Base-by-base conservation (phyloP, 2,888 invertebrate species). In the Coleophora deauratella region DNA sequence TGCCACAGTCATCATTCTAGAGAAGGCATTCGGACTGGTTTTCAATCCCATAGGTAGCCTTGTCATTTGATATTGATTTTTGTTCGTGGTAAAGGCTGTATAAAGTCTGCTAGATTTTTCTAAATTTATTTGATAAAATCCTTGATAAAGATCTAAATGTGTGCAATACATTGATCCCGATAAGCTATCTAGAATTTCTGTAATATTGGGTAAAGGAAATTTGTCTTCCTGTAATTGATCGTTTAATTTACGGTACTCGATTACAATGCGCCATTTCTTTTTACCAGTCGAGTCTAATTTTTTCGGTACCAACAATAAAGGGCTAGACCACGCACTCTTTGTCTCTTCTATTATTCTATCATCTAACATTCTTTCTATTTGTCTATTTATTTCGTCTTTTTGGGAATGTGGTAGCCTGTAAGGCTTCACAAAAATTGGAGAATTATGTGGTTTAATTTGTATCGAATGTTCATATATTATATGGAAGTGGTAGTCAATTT, bases 1-100 rank as follows among this genome's bases (percentile, higher is more conserved):
- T 9, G 43, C 43, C 2, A 46, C 31, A 2, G 40, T 35, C 46
- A 46, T 46, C 9, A 38, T 21, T 1, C 43, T 9, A 12, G 38
- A 38, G 36, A 46, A 46, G 7, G 34, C 37, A 13, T 35, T 41
- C 6, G 45, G 41, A 9, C 45, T 42, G 9, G 15, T 45, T 33
- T 45, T 42, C 2, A 45, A 30, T n/a, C 45, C 42, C 39, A 42
- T 45, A 1, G 42, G 46, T 7, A 43, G 10, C 4, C 46, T n/a
- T 34, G 38, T 42, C 41, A 47, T 41, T 27, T 39, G 37, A 21
- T 41, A 47, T 28, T 43, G 41, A 1, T 27, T 27, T 27, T 9
- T 28, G 9, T 9, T 32, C 9, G 42, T 42, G 1, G 41, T 45
- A 28, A 47, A 47, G 6, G 43, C 39, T 11, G 46, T 46, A n/a